These are phyloP conservation scores for Chaenogobius annularis DNA, from an alignment of 2,113 vertebrate species.

Conservation along the genomic window DNA sequence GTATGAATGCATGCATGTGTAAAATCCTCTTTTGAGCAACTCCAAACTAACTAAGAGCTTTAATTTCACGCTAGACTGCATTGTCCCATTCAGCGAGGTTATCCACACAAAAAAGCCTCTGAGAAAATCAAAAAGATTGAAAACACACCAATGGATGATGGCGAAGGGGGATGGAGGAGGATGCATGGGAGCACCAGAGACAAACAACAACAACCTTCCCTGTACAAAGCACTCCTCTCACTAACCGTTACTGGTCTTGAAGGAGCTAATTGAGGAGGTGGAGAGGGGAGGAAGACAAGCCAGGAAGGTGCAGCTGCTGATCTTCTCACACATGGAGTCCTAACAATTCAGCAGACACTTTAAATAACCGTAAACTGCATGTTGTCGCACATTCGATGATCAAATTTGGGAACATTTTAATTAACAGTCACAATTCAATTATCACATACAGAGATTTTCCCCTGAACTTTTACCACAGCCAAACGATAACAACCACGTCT, in stretches of 20 bases:
- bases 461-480: slow-evolving; percentile 11
- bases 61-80: slow-evolving; percentile 78
- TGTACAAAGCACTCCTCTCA: slow-evolving; percentile 55
- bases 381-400: slow-evolving; percentile 21
- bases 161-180: slow-evolving; percentile 44
- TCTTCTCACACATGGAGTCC: slow-evolving; percentile 30
- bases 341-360: slow-evolving; percentile 13
- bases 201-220: slow-evolving; percentile 73
- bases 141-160: slow-evolving; percentile 58
- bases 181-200: slow-evolving; percentile 26
- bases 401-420: slow-evolving; percentile 22
- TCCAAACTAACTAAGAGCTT: slow-evolving; percentile 78
- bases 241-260: slow-evolving; percentile 62
- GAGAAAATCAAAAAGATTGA: slow-evolving; percentile 70
- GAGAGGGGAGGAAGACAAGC: slow-evolving; percentile 41
- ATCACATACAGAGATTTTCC: slow-evolving; percentile 12
- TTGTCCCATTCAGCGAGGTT: slow-evolving; percentile 72
- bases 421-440: slow-evolving; percentile 20
- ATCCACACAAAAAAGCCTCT: slow-evolving; percentile 64
- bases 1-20: slow-evolving; percentile 77
- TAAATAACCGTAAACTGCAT: slow-evolving; percentile 24
- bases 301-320: slow-evolving; percentile 53
- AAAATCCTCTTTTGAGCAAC: slow-evolving; percentile 78
- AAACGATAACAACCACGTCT: slow-evolving; percentile 20
- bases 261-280: slow-evolving; percentile 64